These are phyloP conservation scores for Larimichthys crocea DNA, from an alignment of 2,113 vertebrate species.

Conservation along the genomic window DNA sequence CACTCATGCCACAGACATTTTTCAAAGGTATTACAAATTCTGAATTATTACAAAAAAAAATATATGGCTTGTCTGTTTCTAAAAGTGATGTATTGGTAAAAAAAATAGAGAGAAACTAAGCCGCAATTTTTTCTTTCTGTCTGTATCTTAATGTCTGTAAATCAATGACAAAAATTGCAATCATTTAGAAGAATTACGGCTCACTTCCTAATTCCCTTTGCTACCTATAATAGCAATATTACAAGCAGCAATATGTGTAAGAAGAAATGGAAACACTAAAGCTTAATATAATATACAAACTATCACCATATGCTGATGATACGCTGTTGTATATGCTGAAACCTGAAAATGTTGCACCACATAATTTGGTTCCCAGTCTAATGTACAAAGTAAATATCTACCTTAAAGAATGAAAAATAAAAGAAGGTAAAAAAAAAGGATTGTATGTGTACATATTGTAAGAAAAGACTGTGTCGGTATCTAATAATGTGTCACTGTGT, in stretches of 20 bases:
- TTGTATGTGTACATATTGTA: too few species aligned
- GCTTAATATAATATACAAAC: neutral
- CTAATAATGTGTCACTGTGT: too few species aligned
- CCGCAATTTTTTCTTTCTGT: neutral
- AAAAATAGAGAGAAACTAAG: neutral
- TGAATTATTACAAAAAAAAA: neutral
- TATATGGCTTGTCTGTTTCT: neutral
- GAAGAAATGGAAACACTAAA: neutral
- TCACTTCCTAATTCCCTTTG: neutral
- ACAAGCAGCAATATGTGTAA: neutral
- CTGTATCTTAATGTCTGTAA: neutral
- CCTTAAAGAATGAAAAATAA: neutral
- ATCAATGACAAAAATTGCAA: neutral
- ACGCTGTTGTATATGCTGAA: neutral
- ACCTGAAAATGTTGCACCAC: neutral
- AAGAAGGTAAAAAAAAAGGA: neutral
- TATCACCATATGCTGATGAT: slow-evolving; percentile 30
- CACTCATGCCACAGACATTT: neutral
- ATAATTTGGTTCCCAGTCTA: neutral
- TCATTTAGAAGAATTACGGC: neutral
- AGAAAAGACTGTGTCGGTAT: too few species aligned
- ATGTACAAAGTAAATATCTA: neutral
- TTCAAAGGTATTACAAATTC: neutral
- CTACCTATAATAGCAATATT: neutral
- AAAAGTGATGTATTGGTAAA: neutral